Evolutionary conservation across 2,113 vertebrate species (phyloP), one percentile per base, ranked within the genome.

Genomic region (Misgurnus anguillicaudatus): DNA sequence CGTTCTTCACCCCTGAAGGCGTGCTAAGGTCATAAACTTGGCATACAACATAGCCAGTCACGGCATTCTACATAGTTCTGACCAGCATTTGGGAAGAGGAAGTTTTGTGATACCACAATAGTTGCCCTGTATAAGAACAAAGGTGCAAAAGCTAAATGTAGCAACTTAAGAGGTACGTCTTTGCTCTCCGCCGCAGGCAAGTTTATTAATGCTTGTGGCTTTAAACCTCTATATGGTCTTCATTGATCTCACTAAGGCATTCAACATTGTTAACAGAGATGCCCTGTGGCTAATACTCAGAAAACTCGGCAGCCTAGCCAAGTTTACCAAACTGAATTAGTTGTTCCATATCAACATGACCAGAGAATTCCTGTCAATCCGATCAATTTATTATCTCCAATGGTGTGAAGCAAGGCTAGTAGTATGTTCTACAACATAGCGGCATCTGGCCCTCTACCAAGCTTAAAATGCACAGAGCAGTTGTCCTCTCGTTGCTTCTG

Each of bases 111-210:
- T 21, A 13, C 65, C 48, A 39, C 5, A 31, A 72, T 16, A 16
- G 13, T 72, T 48, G 7, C 69, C 16, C 47, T 72, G 19, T 21
- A 72, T 16, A 72, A 55, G 24, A 72, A 72, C 48, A 72, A 72
- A 36, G 48, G 69, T 24, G 17, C 9, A 9, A 14, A 38, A 36
- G 5, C 51, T 14, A 21, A 72, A 9, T 57, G 69, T 38, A 31
- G 51, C n/a, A 72, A 72, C 24, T 72, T 55, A 21, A 55, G 19
- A 36, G 69, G 69, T 16, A 72, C 31, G 4, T 53, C 69, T 17
- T 21, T 72, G 17, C 69, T 72, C 5, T 13, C 10, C 16, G 16
- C 31, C 31, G 48, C 31, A 4, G n/a, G 69, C n/a, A 72, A 72
- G 47, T 11, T 11, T 13, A 3, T 3, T 11, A 47, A 11, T 10